Base-by-base conservation (phyloP, 2,797 vertebrate genomes). In the Phataginus tricuspis region DNA sequence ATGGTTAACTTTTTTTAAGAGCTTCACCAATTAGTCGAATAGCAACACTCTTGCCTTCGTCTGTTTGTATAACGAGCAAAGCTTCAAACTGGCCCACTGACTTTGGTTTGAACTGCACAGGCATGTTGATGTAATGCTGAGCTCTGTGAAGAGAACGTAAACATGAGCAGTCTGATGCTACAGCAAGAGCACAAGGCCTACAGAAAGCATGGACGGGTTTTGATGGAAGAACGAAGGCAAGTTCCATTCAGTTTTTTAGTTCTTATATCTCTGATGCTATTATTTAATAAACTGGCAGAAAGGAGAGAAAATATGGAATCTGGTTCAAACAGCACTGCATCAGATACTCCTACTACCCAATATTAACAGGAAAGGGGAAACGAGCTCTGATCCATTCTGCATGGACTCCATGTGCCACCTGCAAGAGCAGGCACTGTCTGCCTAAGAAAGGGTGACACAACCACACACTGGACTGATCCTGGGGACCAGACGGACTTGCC, bases 71-170 rank as follows among this genome's bases (percentile, higher is more conserved):
- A 78, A 99, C 79, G 19, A 99, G 99, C 85, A 98, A 86, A 92
- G 98, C 98, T 90, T 99, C 98, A 97, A 99, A 99, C 87, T 83
- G 97, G 98, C 99, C 99, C 66, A 97, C 96, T 14, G 98, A 61
- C 27, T 94, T 98, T 37, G 99, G 99, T 97, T 98, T 99, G 99
- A 99, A 99, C 97, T 99, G 99, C 98, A 99, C 99, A 0, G 99
- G 99, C 49, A 99, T 99, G 92, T 99, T 99, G 98, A 99, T 99
- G 96, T 99, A 99, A 98, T 99, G 99, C 94, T 99, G 99, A 12
- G 99, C 98, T 97, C 99, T 99, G 98, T 7, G 96, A 94, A 97
- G 68, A 92, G 25, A 92, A 95, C 68, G 90, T 55, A 42, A 19
- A 53, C 18, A 61, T 69, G 21, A 37, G 92, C 45, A 59, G 10